Base-by-base conservation (phyloP, 2,797 vertebrate species). In the Hippocampus kuda region DNA sequence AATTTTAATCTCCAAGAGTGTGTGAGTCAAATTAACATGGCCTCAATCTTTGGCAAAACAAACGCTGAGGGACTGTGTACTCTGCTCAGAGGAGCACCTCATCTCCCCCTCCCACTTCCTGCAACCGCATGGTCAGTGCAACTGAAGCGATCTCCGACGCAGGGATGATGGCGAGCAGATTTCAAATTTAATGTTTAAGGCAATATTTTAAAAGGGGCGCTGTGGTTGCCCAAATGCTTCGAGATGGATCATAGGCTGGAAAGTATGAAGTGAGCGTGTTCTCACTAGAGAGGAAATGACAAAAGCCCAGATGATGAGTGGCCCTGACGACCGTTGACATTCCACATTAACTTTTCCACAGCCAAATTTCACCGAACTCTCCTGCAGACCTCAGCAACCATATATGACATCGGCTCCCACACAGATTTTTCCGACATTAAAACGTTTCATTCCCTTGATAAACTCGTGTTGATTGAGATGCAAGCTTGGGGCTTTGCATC, bases 271-370 rank as follows among this genome's bases (percentile, higher is more conserved):
- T 72, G 70, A 3, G 61, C 42, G 20, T 66, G 69, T 68, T 79
- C 68, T 74, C 63, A 59, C 74, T 68, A 46, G 63, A 76, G 59
- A 70, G 80, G 78, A 81, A 83, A 83, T 71, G 75, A 85, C 76
- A 81, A 78, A 79, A 83, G 79, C 77, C 57, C 1, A 70, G 66
- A 81, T 80, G 83, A 84, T 78, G 84, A 78, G 77, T 67, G 72
- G 76, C 60, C 67, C 78, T 69, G 78, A 79, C 81, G 81, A 77
- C 75, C 81, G 81, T 85, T 82, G 82, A 86, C 84, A 84, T 85
- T 85, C 80, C 83, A 75, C 64, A 68, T 51, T 77, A 70, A 74
- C 26, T 16, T 79, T 86, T 85, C 88, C 81, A 73, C 72, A 2
- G 57, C 54, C 2, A 5, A 71, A 5, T 73, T 72, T 80, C 59